Evolutionary conservation across 2,113 vertebrate species (phyloP).

Genomic region (Pterophyllum scalare): DNA sequence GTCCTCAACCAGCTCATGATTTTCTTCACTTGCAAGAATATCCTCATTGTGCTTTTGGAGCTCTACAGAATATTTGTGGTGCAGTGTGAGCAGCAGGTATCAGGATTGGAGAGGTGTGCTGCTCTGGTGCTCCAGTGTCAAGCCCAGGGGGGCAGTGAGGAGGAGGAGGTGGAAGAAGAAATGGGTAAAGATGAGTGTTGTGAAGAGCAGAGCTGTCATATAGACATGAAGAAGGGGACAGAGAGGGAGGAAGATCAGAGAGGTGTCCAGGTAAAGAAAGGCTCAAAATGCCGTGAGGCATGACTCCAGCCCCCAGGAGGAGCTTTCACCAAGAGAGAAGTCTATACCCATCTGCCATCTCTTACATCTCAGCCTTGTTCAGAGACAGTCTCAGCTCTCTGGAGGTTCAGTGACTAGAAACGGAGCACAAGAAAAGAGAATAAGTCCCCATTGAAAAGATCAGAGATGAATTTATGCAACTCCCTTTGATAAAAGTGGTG

Average conservation of each 20-base stretch:
- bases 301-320: conserved; percentile 28
- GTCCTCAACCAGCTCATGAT: conserved; percentile 85
- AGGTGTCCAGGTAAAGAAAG: conserved; percentile 45
- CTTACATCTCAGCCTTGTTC: conserved; percentile 46
- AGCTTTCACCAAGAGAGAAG: conserved; percentile 37
- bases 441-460: conserved; percentile 43
- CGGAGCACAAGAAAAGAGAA: conserved; percentile 37
- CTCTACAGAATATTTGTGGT: conserved; percentile 80
- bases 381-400: conserved; percentile 46
- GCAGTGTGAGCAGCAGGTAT: conserved; percentile 59
- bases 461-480: conserved; percentile 46
- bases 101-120: conserved; percentile 2
- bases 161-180: conserved; percentile 10
- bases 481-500: conserved; percentile 37
- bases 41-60: conserved; percentile 80
- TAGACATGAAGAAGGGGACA: not conserved
- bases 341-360: conserved; percentile 45
- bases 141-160: not conserved
- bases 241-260: conserved; percentile 47
- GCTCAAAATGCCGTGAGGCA: conserved; percentile 48
- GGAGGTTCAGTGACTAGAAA: conserved; percentile 51
- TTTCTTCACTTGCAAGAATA: conserved; percentile 85
- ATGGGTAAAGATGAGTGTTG: conserved; percentile 6
- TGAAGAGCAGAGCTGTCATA: conserved; percentile 45
- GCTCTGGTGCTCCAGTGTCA: conserved; percentile 10